phyloP scores from a whole-genome alignment of 2,113 vertebrate species.

The Thalassoma bifasciatum region DNA sequence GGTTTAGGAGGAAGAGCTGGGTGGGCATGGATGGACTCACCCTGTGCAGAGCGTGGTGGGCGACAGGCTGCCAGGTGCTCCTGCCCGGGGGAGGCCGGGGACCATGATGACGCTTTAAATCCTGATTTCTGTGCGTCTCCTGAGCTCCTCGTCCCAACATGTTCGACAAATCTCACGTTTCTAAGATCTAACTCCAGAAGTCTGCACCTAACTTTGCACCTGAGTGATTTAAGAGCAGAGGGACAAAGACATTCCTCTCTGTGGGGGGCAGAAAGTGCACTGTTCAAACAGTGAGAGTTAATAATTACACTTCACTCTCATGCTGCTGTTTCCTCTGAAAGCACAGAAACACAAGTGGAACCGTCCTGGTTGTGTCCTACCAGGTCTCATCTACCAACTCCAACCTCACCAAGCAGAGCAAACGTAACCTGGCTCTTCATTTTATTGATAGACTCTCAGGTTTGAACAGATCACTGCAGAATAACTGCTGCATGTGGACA shows the following conservation, averaged over 20 bases:
- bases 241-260: conserved; percentile 27
- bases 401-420: too few relatives aligned
- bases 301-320: conserved; percentile 76
- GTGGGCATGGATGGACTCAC: conserved; percentile 76
- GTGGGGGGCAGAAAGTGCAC: conserved; percentile 61
- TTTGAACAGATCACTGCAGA: too few relatives aligned
- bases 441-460: too few relatives aligned
- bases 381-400: too few relatives aligned
- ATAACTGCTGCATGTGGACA: too few relatives aligned
- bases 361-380: too few relatives aligned
- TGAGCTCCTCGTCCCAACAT: conserved; percentile 54
- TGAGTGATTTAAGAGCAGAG: not conserved
- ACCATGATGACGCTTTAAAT: conserved; percentile 34
- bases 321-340: not conserved
- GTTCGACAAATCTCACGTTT: not conserved
- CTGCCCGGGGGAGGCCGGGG: conserved; percentile 35
- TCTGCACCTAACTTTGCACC: not conserved
- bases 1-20: conserved; percentile 54
- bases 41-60: conserved; percentile 38
- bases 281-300: conserved; percentile 74
- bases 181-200: not conserved
- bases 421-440: too few relatives aligned
- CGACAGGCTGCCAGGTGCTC: conserved; percentile 50
- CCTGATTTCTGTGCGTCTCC: conserved; percentile 31
- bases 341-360: too few relatives aligned